Evolutionary conservation across 2,888 invertebrate species (phyloP), one percentile per base, ranked within the genome.

Genomic region (Phanerotoma sp.): DNA sequence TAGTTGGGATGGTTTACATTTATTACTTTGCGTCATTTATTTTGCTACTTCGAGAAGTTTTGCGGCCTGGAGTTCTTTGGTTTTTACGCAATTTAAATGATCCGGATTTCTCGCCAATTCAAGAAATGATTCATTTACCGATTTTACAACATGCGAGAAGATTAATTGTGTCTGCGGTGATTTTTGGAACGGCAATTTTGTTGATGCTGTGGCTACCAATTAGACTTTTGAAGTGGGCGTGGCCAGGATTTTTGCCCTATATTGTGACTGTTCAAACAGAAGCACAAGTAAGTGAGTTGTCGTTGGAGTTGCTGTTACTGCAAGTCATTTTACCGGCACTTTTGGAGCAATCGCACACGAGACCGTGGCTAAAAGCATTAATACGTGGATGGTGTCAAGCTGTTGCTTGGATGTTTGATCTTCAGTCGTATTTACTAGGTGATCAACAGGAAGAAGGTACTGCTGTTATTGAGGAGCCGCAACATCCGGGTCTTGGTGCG

Each of bases 21-120:
- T 99, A 99, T 78, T 99, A 99, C 79, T 98, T 99, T 74, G 99
- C 98, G 6, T 96, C 96, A 0, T 98, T 96, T 73, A 92, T 98
- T 38, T 81, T 96, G 15, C 80, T 99, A 3, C 78, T 99, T 20
- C 82, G 98, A 49, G 98, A 99, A 79, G 94, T 97, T 0, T 76
- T 99, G 32, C 83, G 99, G 49, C 99, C 99, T 0, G 99, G 99
- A 0, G 96, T 98, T 0, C 81, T 99, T 3, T 99, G 98, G 98
- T 99, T 99, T 78, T 82, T 99, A 66, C 85, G 97, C 64, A 99
- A 99, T 77, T 82, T 99, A 55, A 99, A 99, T 78, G 98, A 99
- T 80, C 98, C 99, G 0, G 98, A 99, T 71, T 99, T 99, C 72
- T 98, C 97, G 79, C 99, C 99, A 6, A 96, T 99, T 58, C 96